Base-by-base conservation (phyloP, 2,113 vertebrate species). In the Ovibos moschatus region DNA sequence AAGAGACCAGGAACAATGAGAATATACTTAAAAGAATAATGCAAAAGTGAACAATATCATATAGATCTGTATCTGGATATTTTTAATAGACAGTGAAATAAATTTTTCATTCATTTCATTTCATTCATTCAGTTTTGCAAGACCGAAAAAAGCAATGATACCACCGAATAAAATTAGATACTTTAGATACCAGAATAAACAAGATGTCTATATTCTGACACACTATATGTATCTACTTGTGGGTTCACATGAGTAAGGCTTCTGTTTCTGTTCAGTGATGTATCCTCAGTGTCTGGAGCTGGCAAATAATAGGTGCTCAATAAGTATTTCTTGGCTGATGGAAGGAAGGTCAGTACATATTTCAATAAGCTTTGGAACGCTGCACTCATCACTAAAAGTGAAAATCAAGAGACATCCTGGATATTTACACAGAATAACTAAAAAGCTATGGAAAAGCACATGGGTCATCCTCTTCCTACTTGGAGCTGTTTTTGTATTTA, bases 291-390 rank as follows among this genome's bases (percentile, higher is more conserved):
- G 45, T 33, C 60, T 51, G 91, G 47, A 88, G 93, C 8, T 79
- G 13, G 27, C 19, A 53, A 28, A 67, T 8, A 82, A 47, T 7
- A 28, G 45, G 57, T 94, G 28, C 33, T 87, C 53, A 93, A 33
- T 71, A 96, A 58, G 40, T 89, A 94, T 47, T 91, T 96, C 19
- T 55, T 76, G 43, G 97, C 47, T 81, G 28, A 94, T 82, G 30
- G n/a, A 95, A 91, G 89, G 33, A 57, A 33, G 53, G 11, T 92
- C 51, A 67, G 30, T 25, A 60, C 4, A 4, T 78, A 76, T 86
- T 87, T 90, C 30, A 74, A 15, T 60, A 94, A 87, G 9, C 14
- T 94, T 28, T 74, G 40, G 47, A 84, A 78, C 4, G 6, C 30
- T 55, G 83, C 21, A 64, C 55, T 96, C 17, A 53, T 67, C 53